phyloP scores from a whole-genome alignment of 2,888 invertebrate species.

The Nomada fucata region DNA sequence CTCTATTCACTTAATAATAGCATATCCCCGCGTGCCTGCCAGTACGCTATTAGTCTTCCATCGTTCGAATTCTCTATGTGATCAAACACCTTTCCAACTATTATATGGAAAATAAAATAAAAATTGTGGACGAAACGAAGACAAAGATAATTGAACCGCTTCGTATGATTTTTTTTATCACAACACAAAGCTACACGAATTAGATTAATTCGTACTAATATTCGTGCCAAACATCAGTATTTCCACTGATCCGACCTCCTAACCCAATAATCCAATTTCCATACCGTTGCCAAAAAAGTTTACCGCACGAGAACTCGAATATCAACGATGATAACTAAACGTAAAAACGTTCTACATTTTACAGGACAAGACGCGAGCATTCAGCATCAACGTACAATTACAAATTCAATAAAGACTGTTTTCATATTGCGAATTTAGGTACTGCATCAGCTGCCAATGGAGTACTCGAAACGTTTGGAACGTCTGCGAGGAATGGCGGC shows the following conservation, averaged over 20 bases:
- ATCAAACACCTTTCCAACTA: constrained; percentile 22
- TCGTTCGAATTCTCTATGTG: constrained; percentile 20
- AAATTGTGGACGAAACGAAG: background rate
- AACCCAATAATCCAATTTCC: constrained; percentile 39
- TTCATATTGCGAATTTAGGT: constrained; percentile 61
- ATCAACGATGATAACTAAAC: constrained; percentile 4
- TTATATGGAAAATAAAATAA: background rate
- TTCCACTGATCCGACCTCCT: constrained; percentile 11
- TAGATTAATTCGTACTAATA: background rate
- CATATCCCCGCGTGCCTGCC: constrained; percentile 38
- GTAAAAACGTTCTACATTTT: constrained; percentile 3
- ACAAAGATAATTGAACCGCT: background rate
- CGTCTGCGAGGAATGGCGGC: constrained; percentile 82
- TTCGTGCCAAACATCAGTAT: constrained; percentile 27
- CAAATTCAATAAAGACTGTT: background rate
- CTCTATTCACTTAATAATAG: constrained; percentile 63
- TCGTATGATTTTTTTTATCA: background rate
- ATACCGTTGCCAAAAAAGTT: constrained; percentile 16
- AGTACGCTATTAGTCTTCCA: constrained; percentile 30
- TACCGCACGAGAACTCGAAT: constrained; percentile 25
- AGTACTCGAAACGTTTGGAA: constrained; percentile 80
- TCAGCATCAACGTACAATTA: too few species aligned
- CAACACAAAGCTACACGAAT: background rate
- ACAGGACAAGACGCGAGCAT: background rate
- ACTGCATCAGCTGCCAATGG: constrained; percentile 80